phyloP scores from a whole-genome alignment of 2,888 invertebrate species.

The Drosophila neutralis region DNA sequence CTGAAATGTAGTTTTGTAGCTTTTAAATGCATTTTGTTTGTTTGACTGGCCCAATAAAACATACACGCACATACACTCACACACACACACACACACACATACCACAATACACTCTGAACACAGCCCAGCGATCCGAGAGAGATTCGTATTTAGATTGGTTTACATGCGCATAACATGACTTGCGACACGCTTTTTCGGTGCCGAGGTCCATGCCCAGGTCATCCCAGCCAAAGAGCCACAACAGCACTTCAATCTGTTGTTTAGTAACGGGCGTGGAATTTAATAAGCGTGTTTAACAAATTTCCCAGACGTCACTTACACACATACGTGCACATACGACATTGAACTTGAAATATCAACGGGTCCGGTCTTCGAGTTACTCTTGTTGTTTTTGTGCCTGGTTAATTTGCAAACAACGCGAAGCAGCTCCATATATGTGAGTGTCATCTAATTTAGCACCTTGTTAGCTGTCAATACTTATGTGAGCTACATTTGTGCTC shows the following conservation, averaged over 20 bases:
- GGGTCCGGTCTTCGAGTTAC: slow-evolving; percentile 28
- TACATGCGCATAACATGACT: slow-evolving; percentile 82
- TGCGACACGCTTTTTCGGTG: slow-evolving; percentile 68
- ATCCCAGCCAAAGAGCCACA: slow-evolving; percentile 23
- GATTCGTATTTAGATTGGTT: slow-evolving; percentile 82
- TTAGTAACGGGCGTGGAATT: slow-evolving; percentile 60
- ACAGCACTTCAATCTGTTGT: slow-evolving; percentile 7
- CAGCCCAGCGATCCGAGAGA: slow-evolving; percentile 28
- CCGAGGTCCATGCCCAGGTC: slow-evolving; percentile 26
- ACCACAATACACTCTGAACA: neutral
- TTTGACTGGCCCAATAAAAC: slow-evolving; percentile 76
- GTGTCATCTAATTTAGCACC: slow-evolving; percentile 73
- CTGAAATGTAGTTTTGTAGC: slow-evolving; percentile 79
- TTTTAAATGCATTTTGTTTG: slow-evolving; percentile 82
- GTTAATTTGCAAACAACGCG: slow-evolving; percentile 54
- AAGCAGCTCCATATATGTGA: slow-evolving; percentile 40
- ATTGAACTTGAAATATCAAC: slow-evolving; percentile 70
- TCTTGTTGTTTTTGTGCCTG: slow-evolving; percentile 3
- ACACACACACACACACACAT: slow-evolving; percentile 13
- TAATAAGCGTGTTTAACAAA: slow-evolving; percentile 79
- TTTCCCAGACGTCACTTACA: slow-evolving; percentile 57
- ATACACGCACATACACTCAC: slow-evolving; percentile 35
- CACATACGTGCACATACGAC: slow-evolving; percentile 33
- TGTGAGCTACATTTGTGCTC: slow-evolving; percentile 58
- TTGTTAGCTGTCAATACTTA: slow-evolving; percentile 68